Percentiles rank a stretch among this genome's conserved stretches.
phyloP scores from a whole-genome alignment of 2,888 invertebrate species.

The Lithodes maja region DNA sequence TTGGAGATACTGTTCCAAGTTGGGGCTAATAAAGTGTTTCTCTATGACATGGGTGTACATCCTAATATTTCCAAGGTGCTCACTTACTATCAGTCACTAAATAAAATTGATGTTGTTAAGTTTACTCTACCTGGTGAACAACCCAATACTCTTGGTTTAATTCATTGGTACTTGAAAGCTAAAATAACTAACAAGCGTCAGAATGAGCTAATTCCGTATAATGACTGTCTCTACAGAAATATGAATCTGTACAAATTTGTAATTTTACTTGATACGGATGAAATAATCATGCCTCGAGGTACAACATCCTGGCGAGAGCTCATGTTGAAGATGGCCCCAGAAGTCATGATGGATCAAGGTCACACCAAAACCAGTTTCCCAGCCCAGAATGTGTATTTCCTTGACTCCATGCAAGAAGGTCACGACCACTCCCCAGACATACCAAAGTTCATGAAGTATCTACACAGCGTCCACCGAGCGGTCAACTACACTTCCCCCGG shows the following conservation, averaged over 20 bases:
- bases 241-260: constrained; percentile 92
- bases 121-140: constrained; percentile 90
- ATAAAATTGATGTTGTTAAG: constrained; percentile 85
- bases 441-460: constrained; percentile 92
- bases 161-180: constrained; percentile 90
- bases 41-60: constrained; percentile 89
- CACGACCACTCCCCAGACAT: constrained; percentile 87
- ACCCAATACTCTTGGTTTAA: constrained; percentile 90
- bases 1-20: constrained; percentile 89
- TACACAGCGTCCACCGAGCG: constrained; percentile 78
- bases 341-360: constrained; percentile 78
- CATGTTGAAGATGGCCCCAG: constrained; percentile 78
- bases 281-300: constrained; percentile 91
- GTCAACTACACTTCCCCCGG: constrained; percentile 94
- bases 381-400: constrained; percentile 87
- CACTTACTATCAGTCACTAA: constrained; percentile 80
- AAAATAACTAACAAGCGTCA: constrained; percentile 96
- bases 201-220: constrained; percentile 96
- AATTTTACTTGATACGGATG: constrained; percentile 94
- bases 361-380: constrained; percentile 86
- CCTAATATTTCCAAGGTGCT: constrained; percentile 90
- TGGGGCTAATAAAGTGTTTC: constrained; percentile 93
- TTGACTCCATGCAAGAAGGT: constrained; percentile 86
- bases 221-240: constrained; percentile 95
- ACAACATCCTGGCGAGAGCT: constrained; percentile 83